Evolutionary conservation across 2,797 vertebrate genomes (phyloP), one percentile per base, ranked within the genome.

Genomic region (Phalloptychus januarius): DNA sequence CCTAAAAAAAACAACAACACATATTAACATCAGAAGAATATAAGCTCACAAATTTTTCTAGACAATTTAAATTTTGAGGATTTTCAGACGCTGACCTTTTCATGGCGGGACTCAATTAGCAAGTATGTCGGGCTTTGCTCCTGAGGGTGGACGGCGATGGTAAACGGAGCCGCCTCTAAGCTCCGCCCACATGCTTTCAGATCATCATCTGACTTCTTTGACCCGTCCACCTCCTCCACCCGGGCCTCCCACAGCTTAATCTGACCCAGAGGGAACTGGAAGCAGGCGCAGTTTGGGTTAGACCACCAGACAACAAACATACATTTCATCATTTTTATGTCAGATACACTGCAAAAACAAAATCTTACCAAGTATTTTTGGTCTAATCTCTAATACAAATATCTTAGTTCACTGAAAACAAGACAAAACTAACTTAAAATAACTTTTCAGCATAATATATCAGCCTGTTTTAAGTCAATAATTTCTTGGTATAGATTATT

Each of bases 211-310:
- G 96, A 97, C 85, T 97, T 97, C 44, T 94, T 96, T 4, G 97
- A 97, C 87, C 96, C 93, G 90, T 98, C 97, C 69, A 97, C 96
- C 93, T 99, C 98, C 91, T 99, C 97, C 79, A 99, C 96, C 77
- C 92, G 95, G 1, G 97, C 97, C 81, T 98, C 98, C 96, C 96
- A 97, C 82, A 99, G 94, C 86, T 97, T 98, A 87, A 99, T 98
- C 94, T 99, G 98, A 87, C 98, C 98, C 84, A 99, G 95, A n/a
- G 98, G 98, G 92, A 99, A 99, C 98, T 99, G 85, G 10, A n/a
- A 79, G 72, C 52, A 79, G 67, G 44, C 40, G 20, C 36, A 70
- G 46, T 63, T 16, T n/a, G 44, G 40, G 5, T 54, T 16, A 36
- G 0, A 74, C 12, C 0, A 20, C 58, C 44, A 61, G 72, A 67